These are phyloP conservation scores for Chrysaora quinquecirrha DNA, from an alignment of 30 jellyfish, hydroid and myxozoan species.

Conservation along the genomic window DNA sequence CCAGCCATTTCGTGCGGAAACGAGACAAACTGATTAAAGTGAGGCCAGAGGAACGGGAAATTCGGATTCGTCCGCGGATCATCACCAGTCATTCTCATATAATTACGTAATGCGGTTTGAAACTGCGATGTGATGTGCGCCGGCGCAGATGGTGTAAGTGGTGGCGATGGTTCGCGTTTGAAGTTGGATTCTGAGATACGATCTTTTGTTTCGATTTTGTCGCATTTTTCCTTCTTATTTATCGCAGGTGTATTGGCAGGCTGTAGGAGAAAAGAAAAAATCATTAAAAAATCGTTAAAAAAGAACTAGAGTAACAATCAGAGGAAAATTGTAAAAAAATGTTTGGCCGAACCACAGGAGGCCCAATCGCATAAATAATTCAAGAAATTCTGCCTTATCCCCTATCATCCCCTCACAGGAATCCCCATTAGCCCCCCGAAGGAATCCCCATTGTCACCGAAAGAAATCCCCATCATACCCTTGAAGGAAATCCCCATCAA, in stretches of 20 bases:
- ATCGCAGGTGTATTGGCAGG: constrained; percentile 24
- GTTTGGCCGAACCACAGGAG: too few species aligned
- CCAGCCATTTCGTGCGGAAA: constrained; percentile 72
- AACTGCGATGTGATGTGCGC: constrained; percentile 96
- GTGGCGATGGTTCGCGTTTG: constrained; percentile 60
- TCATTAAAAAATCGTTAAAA: too few species aligned
- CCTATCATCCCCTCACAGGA: too few species aligned
- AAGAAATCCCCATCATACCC: too few species aligned
- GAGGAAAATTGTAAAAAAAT: too few species aligned
- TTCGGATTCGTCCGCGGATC: constrained; percentile 73
- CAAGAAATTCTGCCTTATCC: too few species aligned
- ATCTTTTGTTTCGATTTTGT: constrained; percentile 36
- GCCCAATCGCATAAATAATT: too few species aligned
- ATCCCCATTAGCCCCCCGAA: too few species aligned
- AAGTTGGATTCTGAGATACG: constrained; percentile 30
- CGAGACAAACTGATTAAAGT: constrained; percentile 59
- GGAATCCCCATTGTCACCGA: too few species aligned
- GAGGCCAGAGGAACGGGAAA: constrained; percentile 74
- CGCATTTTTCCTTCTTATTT: constrained; percentile 15
- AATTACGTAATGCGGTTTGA: constrained; percentile 69
- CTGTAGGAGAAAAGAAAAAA: too few species aligned
- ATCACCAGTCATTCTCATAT: constrained; percentile 61
- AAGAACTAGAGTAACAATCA: too few species aligned
- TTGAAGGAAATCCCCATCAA: too few species aligned
- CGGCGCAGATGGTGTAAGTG: constrained; percentile 87